Base-by-base conservation (phyloP, 2,888 invertebrate species). In the Hipparchia sbordonii region DNA sequence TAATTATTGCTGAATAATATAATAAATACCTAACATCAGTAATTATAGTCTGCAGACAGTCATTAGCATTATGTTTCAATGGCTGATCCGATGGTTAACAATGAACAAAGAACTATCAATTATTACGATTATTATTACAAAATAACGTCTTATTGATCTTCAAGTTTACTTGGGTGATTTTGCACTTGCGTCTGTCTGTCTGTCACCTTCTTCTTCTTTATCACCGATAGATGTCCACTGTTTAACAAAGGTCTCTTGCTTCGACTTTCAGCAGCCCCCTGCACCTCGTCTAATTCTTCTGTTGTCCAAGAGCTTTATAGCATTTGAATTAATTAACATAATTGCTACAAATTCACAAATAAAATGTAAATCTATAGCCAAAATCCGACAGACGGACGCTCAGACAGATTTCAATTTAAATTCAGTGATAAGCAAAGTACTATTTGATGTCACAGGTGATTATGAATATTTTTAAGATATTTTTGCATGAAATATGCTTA, bases 51-150 rank as follows among this genome's bases (percentile, higher is more conserved):
- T 70, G 13, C 46, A 68, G 52, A 65, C 57, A 70, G 51, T 65
- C 57, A 73, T 68, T 67, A 75, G 48, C 65, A 68, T 65, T 56
- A 60, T 54, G 66, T 62, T 9, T 48, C 48, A 57, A 39, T 67
- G 54, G 70, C 61, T 74, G 61, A 74, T 72, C 70, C 54, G 67
- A 54, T 62, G 67, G 69, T 72, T 74, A 70, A 39, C 60, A 65
- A 65, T 67, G 33, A 46, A 70, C 61, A 52, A 62, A 72, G 54
- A 62, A n/a, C 61, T 57, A 52, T 68, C n/a, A 68, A 51, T 23
- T 23, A 23, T 23, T 23, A 23, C 23, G 23, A 39, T 39, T 39
- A 39, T 60, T 60, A 60, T 68, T 60, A n/a, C n/a, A 61, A 13
- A 52, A 69, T 61, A 61, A 69, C 39, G 51, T 39, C 61, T n/a